These are phyloP conservation scores for Diaperis boleti DNA, from an alignment of 2,888 invertebrate species.

Conservation along the genomic window DNA sequence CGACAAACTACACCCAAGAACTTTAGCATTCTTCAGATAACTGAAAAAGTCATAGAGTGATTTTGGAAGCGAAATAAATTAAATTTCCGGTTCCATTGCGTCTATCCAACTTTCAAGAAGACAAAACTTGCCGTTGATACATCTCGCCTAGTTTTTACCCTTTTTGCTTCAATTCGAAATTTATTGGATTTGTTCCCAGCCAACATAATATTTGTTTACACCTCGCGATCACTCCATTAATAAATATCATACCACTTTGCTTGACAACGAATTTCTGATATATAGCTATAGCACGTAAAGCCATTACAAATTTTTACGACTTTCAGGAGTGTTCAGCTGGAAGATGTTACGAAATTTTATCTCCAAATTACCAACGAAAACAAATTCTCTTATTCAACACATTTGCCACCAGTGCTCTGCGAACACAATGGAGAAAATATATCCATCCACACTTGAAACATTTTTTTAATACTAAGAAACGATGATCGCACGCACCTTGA, in stretches of 20 bases:
- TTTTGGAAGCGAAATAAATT: slow-evolving; percentile 39
- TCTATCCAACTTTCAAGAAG: slow-evolving; percentile 37
- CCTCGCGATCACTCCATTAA: slow-evolving; percentile 46
- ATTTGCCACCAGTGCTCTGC: not conserved
- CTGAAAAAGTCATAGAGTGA: slow-evolving; percentile 34
- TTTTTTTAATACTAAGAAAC: too few species aligned
- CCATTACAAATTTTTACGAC: slow-evolving; percentile 32
- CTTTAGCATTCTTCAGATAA: slow-evolving; percentile 24
- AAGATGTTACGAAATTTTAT: slow-evolving; percentile 15
- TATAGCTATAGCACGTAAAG: slow-evolving; percentile 37
- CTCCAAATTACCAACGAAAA: slow-evolving; percentile 12
- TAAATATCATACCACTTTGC: slow-evolving; percentile 37
- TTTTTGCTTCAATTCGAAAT: slow-evolving; percentile 39
- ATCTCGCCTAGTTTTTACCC: slow-evolving; percentile 37
- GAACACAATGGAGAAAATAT: not conserved
- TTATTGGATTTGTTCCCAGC: slow-evolving; percentile 47
- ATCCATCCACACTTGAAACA: too few species aligned
- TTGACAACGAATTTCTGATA: slow-evolving; percentile 43
- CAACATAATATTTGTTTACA: slow-evolving; percentile 51
- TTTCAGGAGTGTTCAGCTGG: slow-evolving; percentile 16
- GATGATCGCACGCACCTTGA: too few species aligned
- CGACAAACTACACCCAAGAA: slow-evolving; percentile 29
- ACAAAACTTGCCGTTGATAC: slow-evolving; percentile 41
- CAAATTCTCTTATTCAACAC: slow-evolving; percentile 1
- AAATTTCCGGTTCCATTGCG: slow-evolving; percentile 37